These are phyloP conservation scores for Diaphora mendica DNA, from an alignment of 2,888 invertebrate genomes.

Conservation along the genomic window DNA sequence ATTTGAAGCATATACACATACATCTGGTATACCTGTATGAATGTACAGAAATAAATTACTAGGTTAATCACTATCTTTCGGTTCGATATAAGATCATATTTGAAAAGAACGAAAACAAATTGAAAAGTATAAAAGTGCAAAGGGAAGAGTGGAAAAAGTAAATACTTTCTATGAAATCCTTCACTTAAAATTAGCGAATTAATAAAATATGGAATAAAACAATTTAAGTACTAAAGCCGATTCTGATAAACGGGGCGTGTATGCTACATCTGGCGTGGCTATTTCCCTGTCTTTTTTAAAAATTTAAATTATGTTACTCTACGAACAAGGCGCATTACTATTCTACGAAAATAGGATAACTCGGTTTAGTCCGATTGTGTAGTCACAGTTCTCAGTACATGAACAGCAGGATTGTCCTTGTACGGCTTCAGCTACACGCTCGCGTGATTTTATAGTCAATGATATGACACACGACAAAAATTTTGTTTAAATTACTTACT, in stretches of 20 bases:
- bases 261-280: neutral
- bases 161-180: neutral
- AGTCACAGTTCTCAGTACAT: conserved; percentile 51
- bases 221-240: neutral
- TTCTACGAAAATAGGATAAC: conserved; percentile 49
- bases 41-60: no score
- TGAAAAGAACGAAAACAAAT: no score
- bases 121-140: neutral
- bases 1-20: neutral
- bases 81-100: no score
- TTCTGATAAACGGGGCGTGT: neutral
- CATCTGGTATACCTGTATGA: no score
- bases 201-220: neutral
- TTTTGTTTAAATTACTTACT: neutral
- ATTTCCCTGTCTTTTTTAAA: conserved; percentile 8
- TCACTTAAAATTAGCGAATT: neutral
- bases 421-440: conserved; percentile 44
- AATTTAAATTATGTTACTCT: conserved; percentile 12
- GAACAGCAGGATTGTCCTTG: conserved; percentile 24
- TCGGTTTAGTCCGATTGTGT: conserved; percentile 48
- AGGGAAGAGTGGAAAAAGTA: neutral
- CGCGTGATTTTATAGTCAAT: conserved; percentile 35
- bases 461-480: conserved; percentile 3
- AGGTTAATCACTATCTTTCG: no score
- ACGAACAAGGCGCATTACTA: conserved; percentile 36